These are phyloP conservation scores for Tenthredo mesomela DNA, from an alignment of 2,888 invertebrate species.

Conservation along the genomic window DNA sequence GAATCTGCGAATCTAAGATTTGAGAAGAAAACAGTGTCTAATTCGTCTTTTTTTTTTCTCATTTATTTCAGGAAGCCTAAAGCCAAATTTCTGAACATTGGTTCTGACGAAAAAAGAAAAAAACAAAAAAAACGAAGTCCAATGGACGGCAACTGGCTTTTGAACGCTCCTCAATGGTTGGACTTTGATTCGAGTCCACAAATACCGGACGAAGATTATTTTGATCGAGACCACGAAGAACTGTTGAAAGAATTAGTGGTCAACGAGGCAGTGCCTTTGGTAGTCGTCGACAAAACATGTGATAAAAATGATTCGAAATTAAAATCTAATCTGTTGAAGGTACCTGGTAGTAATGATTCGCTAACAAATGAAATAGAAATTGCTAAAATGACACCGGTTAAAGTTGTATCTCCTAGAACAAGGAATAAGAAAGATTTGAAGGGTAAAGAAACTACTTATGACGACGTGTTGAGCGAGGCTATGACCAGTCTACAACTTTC, in stretches of 20 bases:
- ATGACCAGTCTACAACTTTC: conserved; percentile 63
- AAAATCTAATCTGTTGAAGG: not conserved
- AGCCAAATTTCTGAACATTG: not conserved
- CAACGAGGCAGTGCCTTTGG: not conserved
- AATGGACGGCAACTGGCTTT: conserved; percentile 53
- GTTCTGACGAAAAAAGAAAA: too few species aligned
- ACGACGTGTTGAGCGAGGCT: conserved; percentile 63
- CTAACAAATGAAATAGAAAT: conserved; percentile 59
- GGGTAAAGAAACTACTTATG: conserved; percentile 59
- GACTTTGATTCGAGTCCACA: conserved; percentile 67
- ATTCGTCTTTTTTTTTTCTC: not conserved
- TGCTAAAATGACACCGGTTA: conserved; percentile 59
- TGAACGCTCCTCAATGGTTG: conserved; percentile 70
- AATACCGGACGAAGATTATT: conserved; percentile 63
- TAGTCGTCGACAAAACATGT: not conserved
- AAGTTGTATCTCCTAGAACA: conserved; percentile 59
- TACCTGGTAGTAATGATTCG: conserved; percentile 48
- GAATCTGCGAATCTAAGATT: not conserved
- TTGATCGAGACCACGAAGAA: conserved; percentile 60
- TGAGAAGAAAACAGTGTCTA: not conserved
- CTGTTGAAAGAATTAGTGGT: conserved; percentile 46
- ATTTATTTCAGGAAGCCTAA: not conserved
- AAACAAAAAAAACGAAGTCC: not conserved
- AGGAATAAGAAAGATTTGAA: conserved; percentile 54
- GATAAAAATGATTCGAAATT: not conserved